Evolutionary conservation across 2,797 vertebrate genomes (phyloP).

Genomic region (Cryptoprocta ferox): DNA sequence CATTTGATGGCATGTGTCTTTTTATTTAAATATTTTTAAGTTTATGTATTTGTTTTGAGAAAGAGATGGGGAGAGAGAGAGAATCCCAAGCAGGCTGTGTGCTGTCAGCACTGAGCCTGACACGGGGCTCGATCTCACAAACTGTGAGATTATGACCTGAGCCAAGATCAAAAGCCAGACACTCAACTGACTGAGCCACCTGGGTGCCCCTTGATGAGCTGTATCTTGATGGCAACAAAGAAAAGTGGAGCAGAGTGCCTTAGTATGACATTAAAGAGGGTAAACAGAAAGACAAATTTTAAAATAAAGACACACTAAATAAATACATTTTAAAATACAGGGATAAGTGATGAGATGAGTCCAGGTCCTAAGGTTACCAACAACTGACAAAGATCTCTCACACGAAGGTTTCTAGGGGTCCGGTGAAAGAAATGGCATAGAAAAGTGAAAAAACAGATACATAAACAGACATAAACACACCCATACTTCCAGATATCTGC

Average conservation of each 20-base stretch:
- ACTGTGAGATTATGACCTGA: too few relatives aligned
- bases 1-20: neutral
- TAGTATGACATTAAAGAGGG: neutral
- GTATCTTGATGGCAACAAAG: neutral
- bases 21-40: too few relatives aligned
- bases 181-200: too few relatives aligned
- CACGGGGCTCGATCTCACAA: too few relatives aligned
- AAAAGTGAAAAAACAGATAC: neutral
- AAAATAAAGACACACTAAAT: neutral
- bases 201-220: too few relatives aligned
- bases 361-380: neutral
- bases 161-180: too few relatives aligned
- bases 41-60: too few relatives aligned
- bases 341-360: neutral
- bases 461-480: neutral
- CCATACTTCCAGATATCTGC: neutral
- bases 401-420: neutral
- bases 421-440: neutral
- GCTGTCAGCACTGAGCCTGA: too few relatives aligned
- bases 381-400: neutral
- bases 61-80: too few relatives aligned
- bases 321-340: too few relatives aligned
- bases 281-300: neutral
- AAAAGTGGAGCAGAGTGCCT: neutral
- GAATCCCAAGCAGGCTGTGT: too few relatives aligned